Percentiles rank a stretch among this genome's conserved stretches.
phyloP scores from a whole-genome alignment of 1,140 invertebrate species.

The Bilobella aurantiaca region DNA sequence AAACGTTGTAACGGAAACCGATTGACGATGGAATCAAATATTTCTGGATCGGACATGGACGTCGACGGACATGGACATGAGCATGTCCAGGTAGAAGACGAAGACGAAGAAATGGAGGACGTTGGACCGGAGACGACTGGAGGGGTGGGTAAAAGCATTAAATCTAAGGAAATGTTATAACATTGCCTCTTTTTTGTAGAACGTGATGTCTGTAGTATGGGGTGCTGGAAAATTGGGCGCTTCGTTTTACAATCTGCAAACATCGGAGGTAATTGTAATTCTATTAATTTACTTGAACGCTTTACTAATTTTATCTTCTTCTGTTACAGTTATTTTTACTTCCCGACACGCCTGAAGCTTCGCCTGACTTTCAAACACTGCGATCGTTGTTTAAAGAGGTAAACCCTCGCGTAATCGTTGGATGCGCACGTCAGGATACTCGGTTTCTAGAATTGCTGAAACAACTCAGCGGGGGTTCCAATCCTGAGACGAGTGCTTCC shows the following conservation, averaged over 20 bases:
- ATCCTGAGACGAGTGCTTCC: neutral
- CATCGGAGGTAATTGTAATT: constrained; percentile 43
- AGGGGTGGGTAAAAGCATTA: too few relatives aligned
- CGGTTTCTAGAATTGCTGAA: constrained; percentile 9
- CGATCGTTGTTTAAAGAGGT: constrained; percentile 52
- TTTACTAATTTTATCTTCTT: constrained; percentile 32
- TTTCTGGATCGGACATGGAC: too few relatives aligned
- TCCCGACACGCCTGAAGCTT: constrained; percentile 50
- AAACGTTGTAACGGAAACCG: too few relatives aligned
- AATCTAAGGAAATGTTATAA: neutral
- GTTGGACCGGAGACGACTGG: too few relatives aligned
- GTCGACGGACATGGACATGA: too few relatives aligned
- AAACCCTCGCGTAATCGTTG: constrained; percentile 43
- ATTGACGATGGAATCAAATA: too few relatives aligned
- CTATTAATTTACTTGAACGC: constrained; percentile 19
- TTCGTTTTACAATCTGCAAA: constrained; percentile 56
- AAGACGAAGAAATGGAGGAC: too few relatives aligned
- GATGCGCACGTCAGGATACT: constrained; percentile 20
- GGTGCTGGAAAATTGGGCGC: constrained; percentile 47
- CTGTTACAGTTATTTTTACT: constrained; percentile 47
- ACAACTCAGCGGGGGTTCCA: constrained; percentile 10
- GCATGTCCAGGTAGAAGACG: too few relatives aligned
- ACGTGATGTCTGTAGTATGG: constrained; percentile 36
- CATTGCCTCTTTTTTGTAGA: constrained; percentile 13
- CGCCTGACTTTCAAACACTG: constrained; percentile 49